These are phyloP conservation scores for Menidia beryllina DNA, from an alignment of 2,113 vertebrate genomes.

Conservation along the genomic window DNA sequence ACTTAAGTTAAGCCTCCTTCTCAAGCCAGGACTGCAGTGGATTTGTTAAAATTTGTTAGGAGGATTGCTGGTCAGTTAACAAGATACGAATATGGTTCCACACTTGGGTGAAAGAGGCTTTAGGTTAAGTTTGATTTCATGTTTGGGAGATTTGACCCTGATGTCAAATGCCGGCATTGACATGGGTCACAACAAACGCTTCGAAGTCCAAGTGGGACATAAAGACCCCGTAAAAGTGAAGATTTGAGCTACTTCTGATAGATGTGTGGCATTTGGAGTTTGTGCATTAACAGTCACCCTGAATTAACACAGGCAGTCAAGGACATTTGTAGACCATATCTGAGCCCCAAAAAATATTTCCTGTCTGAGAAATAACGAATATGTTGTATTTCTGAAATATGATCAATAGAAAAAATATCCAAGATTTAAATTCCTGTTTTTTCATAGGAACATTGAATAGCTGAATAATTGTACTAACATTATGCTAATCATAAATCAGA, in stretches of 20 bases:
- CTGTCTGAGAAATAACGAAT: not conserved
- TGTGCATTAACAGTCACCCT: not conserved
- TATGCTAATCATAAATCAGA: not conserved
- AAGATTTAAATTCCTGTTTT: not conserved
- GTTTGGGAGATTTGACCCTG: not conserved
- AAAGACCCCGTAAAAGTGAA: not conserved
- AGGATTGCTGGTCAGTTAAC: no score
- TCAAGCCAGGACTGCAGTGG: no score
- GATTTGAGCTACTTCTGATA: not conserved
- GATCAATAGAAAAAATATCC: not conserved
- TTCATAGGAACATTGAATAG: not conserved
- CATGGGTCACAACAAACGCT: not conserved
- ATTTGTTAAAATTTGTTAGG: no score
- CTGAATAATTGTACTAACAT: not conserved
- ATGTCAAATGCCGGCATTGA: no score
- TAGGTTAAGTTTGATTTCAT: not conserved
- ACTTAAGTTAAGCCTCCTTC: no score
- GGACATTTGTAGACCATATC: not conserved
- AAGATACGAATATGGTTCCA: no score
- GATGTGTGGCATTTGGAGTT: not conserved
- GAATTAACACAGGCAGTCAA: not conserved
- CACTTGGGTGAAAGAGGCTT: not conserved
- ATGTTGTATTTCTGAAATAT: not conserved
- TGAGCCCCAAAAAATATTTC: not conserved
- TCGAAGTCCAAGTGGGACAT: not conserved